Evolutionary conservation across 2,888 invertebrate species (phyloP).

Genomic region (Horisme vitalbata): DNA sequence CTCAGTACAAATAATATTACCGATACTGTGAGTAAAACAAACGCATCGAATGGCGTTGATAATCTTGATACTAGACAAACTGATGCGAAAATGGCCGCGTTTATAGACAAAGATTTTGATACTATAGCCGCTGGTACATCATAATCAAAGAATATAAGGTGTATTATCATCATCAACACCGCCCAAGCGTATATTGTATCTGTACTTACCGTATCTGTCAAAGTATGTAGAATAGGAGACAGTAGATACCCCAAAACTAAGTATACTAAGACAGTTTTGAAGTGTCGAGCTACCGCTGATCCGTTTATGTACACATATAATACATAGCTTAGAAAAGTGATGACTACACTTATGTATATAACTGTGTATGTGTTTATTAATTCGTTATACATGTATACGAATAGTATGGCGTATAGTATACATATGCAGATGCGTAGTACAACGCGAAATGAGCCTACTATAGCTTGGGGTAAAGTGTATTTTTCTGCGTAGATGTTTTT

Average conservation of each 20-base stretch:
- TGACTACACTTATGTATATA: conserved; percentile 79
- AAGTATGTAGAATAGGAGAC: conserved; percentile 95
- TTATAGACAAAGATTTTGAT: conserved; percentile 95
- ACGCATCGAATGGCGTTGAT: conserved; percentile 92
- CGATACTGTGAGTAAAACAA: conserved; percentile 94
- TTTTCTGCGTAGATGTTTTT: conserved; percentile 92
- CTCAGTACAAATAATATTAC: conserved; percentile 94
- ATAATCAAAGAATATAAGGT: conserved; percentile 96
- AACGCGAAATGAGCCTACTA: conserved; percentile 89
- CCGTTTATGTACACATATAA: conserved; percentile 74
- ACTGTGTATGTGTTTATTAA: conserved; percentile 85
- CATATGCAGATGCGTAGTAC: conserved; percentile 91
- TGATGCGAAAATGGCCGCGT: conserved; percentile 97
- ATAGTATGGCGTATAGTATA: conserved; percentile 87
- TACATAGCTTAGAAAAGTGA: conserved; percentile 85
- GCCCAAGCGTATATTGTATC: conserved; percentile 98
- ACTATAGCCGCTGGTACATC: conserved; percentile 93
- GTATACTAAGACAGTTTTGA: conserved; percentile 91
- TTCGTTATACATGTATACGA: conserved; percentile 87
- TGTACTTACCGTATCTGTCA: conserved; percentile 98
- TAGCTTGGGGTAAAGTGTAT: conserved; percentile 86
- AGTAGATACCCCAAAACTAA: conserved; percentile 93
- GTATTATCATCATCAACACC: conserved; percentile 92
- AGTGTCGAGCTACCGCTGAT: conserved; percentile 77
- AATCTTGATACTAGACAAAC: conserved; percentile 97